Percentiles rank a stretch among this genome's conserved stretches.
Conservation (phyloP, 2,113 vertebrate genomes). For the Neolamprologus kungweensis region DNA sequence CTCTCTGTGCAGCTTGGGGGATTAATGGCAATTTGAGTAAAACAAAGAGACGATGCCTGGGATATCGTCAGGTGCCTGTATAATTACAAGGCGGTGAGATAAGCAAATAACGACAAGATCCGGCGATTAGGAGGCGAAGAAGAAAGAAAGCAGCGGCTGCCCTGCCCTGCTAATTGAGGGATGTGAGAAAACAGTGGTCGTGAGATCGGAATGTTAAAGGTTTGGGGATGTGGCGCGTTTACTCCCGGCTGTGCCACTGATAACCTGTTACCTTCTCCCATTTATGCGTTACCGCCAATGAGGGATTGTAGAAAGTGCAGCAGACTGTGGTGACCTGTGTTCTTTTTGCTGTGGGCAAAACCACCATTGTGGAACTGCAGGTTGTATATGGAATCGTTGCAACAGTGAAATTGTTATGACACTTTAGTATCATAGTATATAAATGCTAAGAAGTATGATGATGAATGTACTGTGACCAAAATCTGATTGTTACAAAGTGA, state of each 20-base stretch:
- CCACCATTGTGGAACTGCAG: neutral
- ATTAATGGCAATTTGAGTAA: constrained; percentile 63
- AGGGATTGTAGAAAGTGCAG: neutral
- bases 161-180: constrained; percentile 29
- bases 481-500: neutral
- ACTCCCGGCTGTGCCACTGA: neutral
- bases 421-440: neutral
- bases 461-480: neutral
- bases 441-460: neutral
- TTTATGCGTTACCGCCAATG: neutral
- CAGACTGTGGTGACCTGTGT: neutral
- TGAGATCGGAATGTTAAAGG: neutral
- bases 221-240: neutral
- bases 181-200: constrained; percentile 17
- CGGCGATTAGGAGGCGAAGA: constrained; percentile 13
- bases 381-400: neutral
- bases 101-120: constrained; percentile 51
- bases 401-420: neutral
- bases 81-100: constrained; percentile 62
- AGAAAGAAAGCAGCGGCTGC: neutral
- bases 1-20: neutral
- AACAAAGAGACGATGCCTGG: constrained; percentile 48
- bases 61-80: constrained; percentile 44
- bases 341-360: neutral
- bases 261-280: neutral